These are phyloP conservation scores for Entosphenus tridentatus DNA, from an alignment of 2,113 vertebrate genomes.

Conservation along the genomic window DNA sequence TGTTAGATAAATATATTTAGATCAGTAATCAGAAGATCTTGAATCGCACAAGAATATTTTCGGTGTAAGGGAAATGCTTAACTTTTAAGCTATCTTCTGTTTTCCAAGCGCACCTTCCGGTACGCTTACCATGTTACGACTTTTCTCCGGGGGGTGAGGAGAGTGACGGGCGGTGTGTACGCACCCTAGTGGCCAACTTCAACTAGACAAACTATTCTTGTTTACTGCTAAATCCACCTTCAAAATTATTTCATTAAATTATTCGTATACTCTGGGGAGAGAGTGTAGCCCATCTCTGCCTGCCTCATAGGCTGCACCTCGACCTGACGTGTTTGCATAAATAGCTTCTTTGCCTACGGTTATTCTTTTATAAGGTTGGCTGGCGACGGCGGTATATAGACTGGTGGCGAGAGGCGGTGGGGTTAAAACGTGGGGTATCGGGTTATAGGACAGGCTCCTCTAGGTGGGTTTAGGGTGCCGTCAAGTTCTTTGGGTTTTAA, in stretches of 20 bases:
- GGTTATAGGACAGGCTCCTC: constrained; percentile 20
- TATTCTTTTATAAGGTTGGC: constrained; percentile 15
- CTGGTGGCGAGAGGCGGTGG: constrained; percentile 15
- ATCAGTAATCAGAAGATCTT: constrained; percentile 12
- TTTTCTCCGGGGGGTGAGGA: constrained; percentile 12
- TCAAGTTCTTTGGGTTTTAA: constrained; percentile 22
- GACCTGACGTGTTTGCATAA: constrained; percentile 15
- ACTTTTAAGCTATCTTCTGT: constrained; percentile 13
- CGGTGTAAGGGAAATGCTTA: constrained; percentile 18
- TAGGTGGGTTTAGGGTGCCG: constrained; percentile 17
- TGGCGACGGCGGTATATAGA: constrained; percentile 20
- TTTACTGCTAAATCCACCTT: no score
- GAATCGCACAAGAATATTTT: constrained; percentile 15
- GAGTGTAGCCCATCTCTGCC: constrained; percentile 19
- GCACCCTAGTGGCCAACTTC: no score
- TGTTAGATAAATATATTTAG: no score
- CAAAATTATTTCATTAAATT: no score
- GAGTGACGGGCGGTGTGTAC: no score
- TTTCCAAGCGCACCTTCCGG: constrained; percentile 20
- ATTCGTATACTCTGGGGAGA: background rate
- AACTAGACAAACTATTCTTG: no score
- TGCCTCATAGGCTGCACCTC: constrained; percentile 17
- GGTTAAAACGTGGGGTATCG: constrained; percentile 18
- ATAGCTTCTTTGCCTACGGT: constrained; percentile 13
- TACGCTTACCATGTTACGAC: constrained; percentile 23